A percentile compares a stretch with the other conserved stretches of the same genome.
phyloP scores from a whole-genome alignment of 1,140 invertebrate genomes.

The Gryllus bimaculatus region DNA sequence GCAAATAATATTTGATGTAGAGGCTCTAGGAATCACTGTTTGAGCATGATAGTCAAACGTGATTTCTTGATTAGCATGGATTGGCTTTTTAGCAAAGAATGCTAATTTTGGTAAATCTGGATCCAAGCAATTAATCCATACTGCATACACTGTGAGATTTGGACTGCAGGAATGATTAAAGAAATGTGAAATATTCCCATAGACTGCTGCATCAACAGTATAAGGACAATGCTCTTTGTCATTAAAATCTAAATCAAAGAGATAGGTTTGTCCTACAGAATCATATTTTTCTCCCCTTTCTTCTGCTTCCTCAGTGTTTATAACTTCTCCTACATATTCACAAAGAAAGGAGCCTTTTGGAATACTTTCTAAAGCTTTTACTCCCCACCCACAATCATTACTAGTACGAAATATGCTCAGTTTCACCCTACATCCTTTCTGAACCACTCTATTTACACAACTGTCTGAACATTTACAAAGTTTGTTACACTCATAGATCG shows the following conservation, averaged over 20 bases:
- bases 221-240: conserved; percentile 64
- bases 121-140: conserved; percentile 86
- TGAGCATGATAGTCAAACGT: conserved; percentile 80
- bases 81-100: conserved; percentile 73
- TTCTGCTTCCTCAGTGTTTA: conserved; percentile 83
- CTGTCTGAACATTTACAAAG: conserved; percentile 61
- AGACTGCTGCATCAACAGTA: conserved; percentile 76
- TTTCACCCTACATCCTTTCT: conserved; percentile 65
- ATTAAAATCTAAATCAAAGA: conserved; percentile 93
- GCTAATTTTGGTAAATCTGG: conserved; percentile 78
- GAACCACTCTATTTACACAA: conserved; percentile 81
- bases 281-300: conserved; percentile 71
- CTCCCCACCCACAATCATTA: conserved; percentile 88
- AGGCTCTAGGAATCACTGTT: conserved; percentile 13
- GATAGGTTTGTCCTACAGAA: conserved; percentile 75
- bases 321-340: conserved; percentile 89
- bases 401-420: conserved; percentile 78
- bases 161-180: conserved; percentile 95
- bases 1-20: conserved; percentile 33
- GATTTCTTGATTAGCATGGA: conserved; percentile 75
- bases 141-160: conserved; percentile 81
- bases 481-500: conserved; percentile 90
- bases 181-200: conserved; percentile 88
- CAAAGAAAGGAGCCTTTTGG: conserved; percentile 77
- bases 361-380: conserved; percentile 64